Conservation (phyloP, 35 echinoderm and acorn worm genomes). For the Strongylocentrotus purpuratus region DNA sequence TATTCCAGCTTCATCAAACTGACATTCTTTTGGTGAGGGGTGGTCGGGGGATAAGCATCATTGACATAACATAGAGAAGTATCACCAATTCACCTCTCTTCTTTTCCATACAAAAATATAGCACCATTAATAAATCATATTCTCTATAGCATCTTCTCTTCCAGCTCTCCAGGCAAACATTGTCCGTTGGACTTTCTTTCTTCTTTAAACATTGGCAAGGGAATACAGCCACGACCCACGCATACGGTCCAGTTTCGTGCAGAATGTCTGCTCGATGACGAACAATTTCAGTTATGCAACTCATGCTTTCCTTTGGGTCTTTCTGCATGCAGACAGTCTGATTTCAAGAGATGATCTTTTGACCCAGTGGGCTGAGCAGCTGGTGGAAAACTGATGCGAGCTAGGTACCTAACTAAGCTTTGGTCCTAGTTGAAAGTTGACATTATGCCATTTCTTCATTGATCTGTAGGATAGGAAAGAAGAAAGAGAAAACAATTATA, state of each 20-base stretch:
- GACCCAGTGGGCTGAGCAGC: not conserved
- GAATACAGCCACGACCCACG: not conserved
- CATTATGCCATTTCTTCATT: constrained; percentile 27
- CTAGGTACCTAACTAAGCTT: not conserved
- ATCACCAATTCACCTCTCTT: not conserved
- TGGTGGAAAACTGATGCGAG: not conserved
- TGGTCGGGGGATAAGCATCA: not conserved
- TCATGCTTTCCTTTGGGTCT: not conserved
- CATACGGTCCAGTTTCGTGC: not conserved
- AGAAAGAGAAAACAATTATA: not conserved
- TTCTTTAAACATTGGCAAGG: not conserved
- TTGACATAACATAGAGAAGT: not conserved
- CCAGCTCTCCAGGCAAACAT: not conserved
- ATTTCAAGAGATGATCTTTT: not conserved
- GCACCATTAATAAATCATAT: constrained; percentile 5
- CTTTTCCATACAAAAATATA: constrained; percentile 19
- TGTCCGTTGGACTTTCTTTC: not conserved
- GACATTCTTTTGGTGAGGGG: not conserved
- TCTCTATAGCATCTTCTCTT: not conserved
- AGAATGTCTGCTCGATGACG: not conserved
- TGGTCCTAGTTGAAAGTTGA: not conserved
- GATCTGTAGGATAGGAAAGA: not conserved
- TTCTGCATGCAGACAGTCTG: not conserved
- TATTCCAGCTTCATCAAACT: not conserved
- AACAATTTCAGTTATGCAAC: not conserved